Percentiles rank a stretch among this genome's conserved stretches.
These are phyloP conservation scores for Ahaetulla prasina DNA, from an alignment of 2,113 vertebrate genomes.

Conservation along the genomic window DNA sequence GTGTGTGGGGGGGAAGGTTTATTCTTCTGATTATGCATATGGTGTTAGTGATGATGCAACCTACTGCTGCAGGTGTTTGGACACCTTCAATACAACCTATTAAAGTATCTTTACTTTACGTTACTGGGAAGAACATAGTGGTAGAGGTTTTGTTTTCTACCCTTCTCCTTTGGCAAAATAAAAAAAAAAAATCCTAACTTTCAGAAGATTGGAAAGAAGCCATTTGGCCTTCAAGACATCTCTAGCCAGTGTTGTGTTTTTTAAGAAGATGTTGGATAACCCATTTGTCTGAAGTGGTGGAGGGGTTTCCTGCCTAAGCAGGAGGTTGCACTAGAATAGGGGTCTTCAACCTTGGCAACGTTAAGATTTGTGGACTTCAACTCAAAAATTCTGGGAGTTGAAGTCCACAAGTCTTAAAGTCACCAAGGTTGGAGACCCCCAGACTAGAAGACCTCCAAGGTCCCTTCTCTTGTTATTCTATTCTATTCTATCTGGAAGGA, in stretches of 20 bases:
- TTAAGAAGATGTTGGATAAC: too few species aligned
- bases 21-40: background rate
- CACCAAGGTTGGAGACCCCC: too few species aligned
- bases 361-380: too few species aligned
- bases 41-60: background rate
- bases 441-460: too few species aligned
- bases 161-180: constrained; percentile 31
- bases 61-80: background rate
- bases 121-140: background rate
- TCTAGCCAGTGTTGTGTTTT: background rate
- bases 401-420: too few species aligned
- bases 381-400: too few species aligned
- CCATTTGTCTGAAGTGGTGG: too few species aligned
- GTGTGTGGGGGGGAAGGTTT: background rate
- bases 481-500: background rate
- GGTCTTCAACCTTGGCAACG: too few species aligned
- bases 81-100: background rate
- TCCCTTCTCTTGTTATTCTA: too few species aligned
- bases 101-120: background rate
- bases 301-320: too few species aligned
- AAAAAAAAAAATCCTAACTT: constrained; percentile 8
- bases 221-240: background rate
- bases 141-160: background rate
- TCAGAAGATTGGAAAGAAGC: background rate
- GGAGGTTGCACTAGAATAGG: too few species aligned